Evolutionary conservation across 2,113 vertebrate species (phyloP).

Genomic region (Nettapus auritus): DNA sequence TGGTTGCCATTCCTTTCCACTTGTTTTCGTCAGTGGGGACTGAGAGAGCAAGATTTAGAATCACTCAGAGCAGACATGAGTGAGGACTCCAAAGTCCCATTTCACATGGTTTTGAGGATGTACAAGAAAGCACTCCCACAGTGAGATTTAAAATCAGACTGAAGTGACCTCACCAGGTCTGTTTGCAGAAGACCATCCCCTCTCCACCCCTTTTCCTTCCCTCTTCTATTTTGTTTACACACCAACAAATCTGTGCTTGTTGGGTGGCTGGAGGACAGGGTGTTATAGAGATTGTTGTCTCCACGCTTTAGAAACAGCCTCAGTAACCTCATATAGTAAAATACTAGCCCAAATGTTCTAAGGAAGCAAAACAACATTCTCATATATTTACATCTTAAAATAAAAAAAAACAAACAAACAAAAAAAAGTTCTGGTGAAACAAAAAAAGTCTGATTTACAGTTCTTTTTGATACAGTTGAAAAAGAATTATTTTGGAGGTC

Average conservation of each 20-base stretch:
- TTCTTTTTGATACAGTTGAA: background rate
- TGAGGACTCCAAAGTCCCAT: background rate
- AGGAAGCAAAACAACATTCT: background rate
- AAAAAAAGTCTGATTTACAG: background rate
- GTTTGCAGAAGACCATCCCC: background rate
- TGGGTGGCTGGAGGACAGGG: background rate
- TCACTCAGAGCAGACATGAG: background rate
- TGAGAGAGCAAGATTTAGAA: background rate
- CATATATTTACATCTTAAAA: background rate
- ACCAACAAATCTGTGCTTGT: background rate
- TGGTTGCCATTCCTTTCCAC: background rate
- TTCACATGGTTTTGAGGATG: accelerated
- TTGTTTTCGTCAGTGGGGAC: background rate
- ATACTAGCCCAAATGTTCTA: background rate
- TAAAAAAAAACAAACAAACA: too few species aligned
- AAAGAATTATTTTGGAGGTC: background rate
- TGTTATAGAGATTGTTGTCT: background rate
- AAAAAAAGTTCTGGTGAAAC: background rate
- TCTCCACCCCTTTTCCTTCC: background rate
- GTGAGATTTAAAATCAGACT: background rate
- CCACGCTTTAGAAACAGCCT: background rate
- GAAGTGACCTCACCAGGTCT: background rate
- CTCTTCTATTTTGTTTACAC: background rate
- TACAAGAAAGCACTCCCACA: background rate
- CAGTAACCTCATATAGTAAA: background rate